Conservation (phyloP, 2,113 vertebrate genomes). For the Dasypus novemcinctus region DNA sequence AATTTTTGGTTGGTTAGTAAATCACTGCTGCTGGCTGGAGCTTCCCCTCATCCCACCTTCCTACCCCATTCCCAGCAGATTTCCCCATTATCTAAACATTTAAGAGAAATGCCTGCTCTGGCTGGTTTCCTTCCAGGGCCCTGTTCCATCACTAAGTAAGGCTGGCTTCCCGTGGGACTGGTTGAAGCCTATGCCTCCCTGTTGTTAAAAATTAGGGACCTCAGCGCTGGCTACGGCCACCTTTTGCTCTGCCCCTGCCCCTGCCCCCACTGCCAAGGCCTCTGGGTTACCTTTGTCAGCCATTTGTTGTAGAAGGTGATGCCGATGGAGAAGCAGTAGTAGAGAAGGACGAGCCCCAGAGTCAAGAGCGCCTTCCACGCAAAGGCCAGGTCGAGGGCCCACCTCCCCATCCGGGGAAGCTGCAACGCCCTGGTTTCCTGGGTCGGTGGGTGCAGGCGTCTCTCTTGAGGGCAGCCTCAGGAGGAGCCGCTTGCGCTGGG, state of each 20-base stretch:
- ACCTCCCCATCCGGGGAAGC: conserved; percentile 64
- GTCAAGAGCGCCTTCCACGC: conserved; percentile 84
- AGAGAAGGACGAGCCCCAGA: conserved; percentile 88
- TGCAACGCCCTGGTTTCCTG: background rate
- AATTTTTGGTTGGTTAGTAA: background rate
- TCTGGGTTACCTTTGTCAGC: conserved; percentile 88
- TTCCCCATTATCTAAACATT: background rate
- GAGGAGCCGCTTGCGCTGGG: background rate
- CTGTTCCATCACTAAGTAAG: background rate
- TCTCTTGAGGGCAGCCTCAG: background rate
- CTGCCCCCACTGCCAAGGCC: fast-evolving
- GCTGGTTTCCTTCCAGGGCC: background rate
- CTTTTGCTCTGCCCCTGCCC: background rate
- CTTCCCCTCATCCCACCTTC: background rate
- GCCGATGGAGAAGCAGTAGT: conserved; percentile 93
- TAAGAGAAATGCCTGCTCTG: fast-evolving
- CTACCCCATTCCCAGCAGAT: too few relatives aligned
- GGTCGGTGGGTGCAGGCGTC: background rate
- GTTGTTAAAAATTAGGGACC: background rate
- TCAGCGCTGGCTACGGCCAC: background rate
- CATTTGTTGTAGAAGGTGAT: conserved; percentile 98
- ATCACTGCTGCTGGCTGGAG: background rate
- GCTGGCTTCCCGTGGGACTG: background rate
- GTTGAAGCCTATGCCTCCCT: background rate
- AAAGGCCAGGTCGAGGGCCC: conserved; percentile 69